phyloP scores from a whole-genome alignment of 2,113 vertebrate genomes.

The Albula glossodonta region DNA sequence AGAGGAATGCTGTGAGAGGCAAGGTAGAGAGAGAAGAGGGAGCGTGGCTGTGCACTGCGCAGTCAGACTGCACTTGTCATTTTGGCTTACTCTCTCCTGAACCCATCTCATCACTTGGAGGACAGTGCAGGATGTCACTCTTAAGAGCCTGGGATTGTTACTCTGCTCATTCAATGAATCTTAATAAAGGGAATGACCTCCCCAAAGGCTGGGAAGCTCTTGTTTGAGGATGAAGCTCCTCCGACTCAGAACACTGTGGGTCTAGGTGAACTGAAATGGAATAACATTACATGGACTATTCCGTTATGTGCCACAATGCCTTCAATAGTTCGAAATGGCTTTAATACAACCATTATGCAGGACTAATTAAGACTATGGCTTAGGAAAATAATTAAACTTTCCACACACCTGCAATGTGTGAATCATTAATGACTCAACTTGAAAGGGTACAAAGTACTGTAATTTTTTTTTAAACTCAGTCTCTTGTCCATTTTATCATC shows the following conservation, averaged over 20 bases:
- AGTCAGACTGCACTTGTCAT: background rate
- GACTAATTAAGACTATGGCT: background rate
- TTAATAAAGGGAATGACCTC: background rate
- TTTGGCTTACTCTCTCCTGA: background rate
- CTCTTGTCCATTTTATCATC: background rate
- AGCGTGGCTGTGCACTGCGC: background rate
- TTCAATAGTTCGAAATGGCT: background rate
- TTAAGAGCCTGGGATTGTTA: background rate
- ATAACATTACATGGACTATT: background rate
- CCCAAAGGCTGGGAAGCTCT: background rate
- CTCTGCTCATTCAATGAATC: background rate
- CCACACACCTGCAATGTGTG: conserved; percentile 3
- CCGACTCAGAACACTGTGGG: background rate
- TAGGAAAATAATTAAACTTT: background rate
- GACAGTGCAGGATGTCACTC: background rate
- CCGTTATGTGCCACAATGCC: background rate
- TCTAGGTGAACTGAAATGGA: background rate
- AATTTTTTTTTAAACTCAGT: background rate
- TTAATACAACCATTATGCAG: conserved; percentile 1
- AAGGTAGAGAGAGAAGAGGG: background rate
- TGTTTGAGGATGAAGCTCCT: background rate
- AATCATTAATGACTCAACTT: background rate
- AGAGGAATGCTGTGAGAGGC: background rate
- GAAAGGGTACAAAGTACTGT: background rate
- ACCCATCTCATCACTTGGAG: background rate